Base-by-base conservation (phyloP, 2,797 vertebrate genomes). In the Octomys mimax region DNA sequence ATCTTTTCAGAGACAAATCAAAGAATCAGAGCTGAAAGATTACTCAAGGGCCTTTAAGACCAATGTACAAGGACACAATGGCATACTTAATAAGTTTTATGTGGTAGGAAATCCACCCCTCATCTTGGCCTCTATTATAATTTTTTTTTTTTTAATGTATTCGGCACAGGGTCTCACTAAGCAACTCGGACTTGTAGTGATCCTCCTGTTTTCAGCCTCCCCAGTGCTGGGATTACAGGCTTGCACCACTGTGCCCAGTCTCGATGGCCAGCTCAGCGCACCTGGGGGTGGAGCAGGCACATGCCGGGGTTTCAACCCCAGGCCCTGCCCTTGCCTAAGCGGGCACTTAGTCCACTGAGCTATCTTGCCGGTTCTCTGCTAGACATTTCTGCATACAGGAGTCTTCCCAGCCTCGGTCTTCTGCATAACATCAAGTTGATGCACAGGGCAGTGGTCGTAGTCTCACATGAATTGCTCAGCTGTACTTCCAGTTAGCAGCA, bases 1-100 rank as follows among this genome's bases (percentile, higher is more conserved):
- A 42, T 75, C 46, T 80, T 79, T 33, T 89, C 87, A 66, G 36
- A 94, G 92, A 83, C 16, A 68, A 75, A 87, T 75, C 68, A 95
- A 73, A 12, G 71, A 92, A 95, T 68, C 46, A 42, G 80, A 81
- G 42, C 87, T 66, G 78, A 83, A 91, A 94, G 95, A n/a, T 33
- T 71, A 39, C 94, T 52, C 61, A 36, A 26, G 73, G 26, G 61
- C 31, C 16, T 92, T 70, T 22, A 33, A 11, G 21, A 36, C n/a
- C 49, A 21, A 6, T 84, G 59, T 64, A 80, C 61, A 92, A 84
- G 91, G 6, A 91, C 3, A 82, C 39, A 66, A 77, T 6, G 42
- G 39, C 57, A 68, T 19, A 33, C 2, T 19, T 61, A 71, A 3
- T 31, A 59, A 73, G 71, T 57, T 91, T 87, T 61, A 64, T 71